Percentiles rank a stretch among this genome's conserved stretches.
Evolutionary conservation across 1,140 invertebrate genomes (phyloP).

Genomic region (Luehdorfia chinensis): DNA sequence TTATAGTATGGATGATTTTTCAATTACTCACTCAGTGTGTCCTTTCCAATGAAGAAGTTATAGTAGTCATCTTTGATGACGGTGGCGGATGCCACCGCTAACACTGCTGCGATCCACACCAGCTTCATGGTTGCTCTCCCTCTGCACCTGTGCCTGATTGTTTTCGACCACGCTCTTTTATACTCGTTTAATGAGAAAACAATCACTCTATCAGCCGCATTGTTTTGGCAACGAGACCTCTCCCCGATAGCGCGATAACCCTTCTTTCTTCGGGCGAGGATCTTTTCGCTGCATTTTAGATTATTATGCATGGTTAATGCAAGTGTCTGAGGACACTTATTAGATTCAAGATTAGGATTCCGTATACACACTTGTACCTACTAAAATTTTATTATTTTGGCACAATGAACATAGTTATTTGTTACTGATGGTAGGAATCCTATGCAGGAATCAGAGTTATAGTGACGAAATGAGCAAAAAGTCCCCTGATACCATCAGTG

Average conservation of each 20-base stretch:
- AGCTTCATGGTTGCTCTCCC: constrained; percentile 41
- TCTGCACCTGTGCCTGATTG: constrained; percentile 26
- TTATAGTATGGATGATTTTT: no score
- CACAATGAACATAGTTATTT: no score
- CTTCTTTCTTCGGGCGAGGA: constrained; percentile 3
- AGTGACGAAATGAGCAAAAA: no score
- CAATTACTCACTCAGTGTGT: constrained; percentile 49
- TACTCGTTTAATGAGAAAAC: constrained; percentile 27
- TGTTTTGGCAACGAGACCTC: constrained; percentile 24
- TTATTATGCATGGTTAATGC: no score
- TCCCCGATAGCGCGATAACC: constrained; percentile 19
- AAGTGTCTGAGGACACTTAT: no score
- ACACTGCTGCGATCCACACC: constrained; percentile 39
- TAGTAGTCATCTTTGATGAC: constrained; percentile 43
- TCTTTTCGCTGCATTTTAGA: constrained; percentile 5
- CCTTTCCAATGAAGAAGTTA: constrained; percentile 44
- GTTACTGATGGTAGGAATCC: no score
- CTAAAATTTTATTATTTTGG: no score
- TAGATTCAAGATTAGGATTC: no score
- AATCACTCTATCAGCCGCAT: constrained; percentile 3
- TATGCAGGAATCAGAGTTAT: no score
- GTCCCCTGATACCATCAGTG: no score
- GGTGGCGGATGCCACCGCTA: constrained; percentile 46
- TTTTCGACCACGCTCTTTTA: constrained; percentile 31
- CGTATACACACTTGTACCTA: no score